Base-by-base conservation (phyloP, 2,888 invertebrate genomes). In the Drosophila imparisetae region DNA sequence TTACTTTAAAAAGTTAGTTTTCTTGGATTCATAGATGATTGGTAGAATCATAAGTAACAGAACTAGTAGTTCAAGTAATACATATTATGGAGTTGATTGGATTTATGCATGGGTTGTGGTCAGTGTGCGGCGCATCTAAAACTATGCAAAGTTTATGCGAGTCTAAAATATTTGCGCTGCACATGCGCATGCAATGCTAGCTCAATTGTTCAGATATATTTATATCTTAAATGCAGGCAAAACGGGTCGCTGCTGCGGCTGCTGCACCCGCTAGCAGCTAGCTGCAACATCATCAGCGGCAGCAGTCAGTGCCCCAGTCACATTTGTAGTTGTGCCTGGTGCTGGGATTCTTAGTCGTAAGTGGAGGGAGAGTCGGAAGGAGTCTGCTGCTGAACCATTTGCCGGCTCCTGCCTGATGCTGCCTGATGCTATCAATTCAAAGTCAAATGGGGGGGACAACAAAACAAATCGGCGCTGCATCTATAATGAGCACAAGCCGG, bases 381-480 rank as follows among this genome's bases (percentile, higher is more conserved):
- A 45, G 68, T 24, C 30, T 50, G 49, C 40, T 30, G 57, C 48
- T 42, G 38, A 72, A 63, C 80, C 69, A 59, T 57, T 70, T 58
- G 72, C 66, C 61, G 66, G 60, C 72, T 75, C 63, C 48, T 53
- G 54, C 50, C 57, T 52, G 52, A 32, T 65, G 71, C 76, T 77
- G 80, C 73, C 81, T 66, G 90, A 90, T 90, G 90, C 90, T 91
- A 90, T 90, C 90, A 90, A 91, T 91, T 91, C 90, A 86, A 88
- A 91, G 91, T 91, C 89, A 91, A 91, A 91, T 91, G 90, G 91
- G 86, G 86, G 89, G 90, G 90, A 88, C 89, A 90, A 88, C 89
- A 91, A 88, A 91, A 91, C 90, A 91, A 91, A 91, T 91, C 91
- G 90, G 91, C 91, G 91, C 91, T 91, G 90, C 83, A 91, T 91